Evolutionary conservation across 2,888 invertebrate genomes (phyloP).

Genomic region (Plagodis dolabraria): DNA sequence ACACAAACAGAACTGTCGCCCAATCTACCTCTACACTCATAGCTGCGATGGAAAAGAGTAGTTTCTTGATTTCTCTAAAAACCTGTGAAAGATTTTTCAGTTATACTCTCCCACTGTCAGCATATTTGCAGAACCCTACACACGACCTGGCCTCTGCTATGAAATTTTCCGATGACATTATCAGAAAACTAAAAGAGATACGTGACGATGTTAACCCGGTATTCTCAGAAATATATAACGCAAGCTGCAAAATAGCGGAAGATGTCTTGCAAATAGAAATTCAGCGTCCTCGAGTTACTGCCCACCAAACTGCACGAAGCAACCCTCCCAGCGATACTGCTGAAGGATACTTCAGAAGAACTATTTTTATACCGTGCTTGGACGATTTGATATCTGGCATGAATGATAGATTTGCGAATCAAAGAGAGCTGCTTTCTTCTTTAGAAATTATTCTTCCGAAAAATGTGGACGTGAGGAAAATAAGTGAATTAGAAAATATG

Average conservation of each 20-base stretch:
- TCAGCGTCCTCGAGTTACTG: constrained; percentile 12
- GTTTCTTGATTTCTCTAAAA: no score
- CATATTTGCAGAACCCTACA: no score
- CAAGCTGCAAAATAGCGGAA: constrained; percentile 1
- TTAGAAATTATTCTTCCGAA: constrained; percentile 24
- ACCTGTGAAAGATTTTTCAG: no score
- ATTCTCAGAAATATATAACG: constrained; percentile 4
- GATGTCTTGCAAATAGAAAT: constrained; percentile 8
- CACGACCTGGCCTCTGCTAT: no score
- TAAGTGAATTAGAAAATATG: background rate
- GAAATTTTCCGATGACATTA: no score
- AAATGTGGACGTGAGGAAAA: constrained; percentile 23
- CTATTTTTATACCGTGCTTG: no score
- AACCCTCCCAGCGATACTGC: no score
- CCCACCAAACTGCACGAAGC: constrained; percentile 7
- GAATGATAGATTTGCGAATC: constrained; percentile 20
- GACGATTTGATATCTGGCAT: background rate
- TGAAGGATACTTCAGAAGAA: no score
- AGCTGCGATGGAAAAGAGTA: no score
- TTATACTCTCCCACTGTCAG: no score
- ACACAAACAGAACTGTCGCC: no score
- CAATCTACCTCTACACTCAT: no score
- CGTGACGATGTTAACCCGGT: constrained; percentile 33
- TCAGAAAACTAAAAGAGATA: constrained; percentile 7
- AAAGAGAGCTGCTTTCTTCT: constrained; percentile 26